Evolutionary conservation across 2,797 vertebrate genomes (phyloP), one percentile per base, ranked within the genome.

Genomic region (Gastrophryne carolinensis): DNA sequence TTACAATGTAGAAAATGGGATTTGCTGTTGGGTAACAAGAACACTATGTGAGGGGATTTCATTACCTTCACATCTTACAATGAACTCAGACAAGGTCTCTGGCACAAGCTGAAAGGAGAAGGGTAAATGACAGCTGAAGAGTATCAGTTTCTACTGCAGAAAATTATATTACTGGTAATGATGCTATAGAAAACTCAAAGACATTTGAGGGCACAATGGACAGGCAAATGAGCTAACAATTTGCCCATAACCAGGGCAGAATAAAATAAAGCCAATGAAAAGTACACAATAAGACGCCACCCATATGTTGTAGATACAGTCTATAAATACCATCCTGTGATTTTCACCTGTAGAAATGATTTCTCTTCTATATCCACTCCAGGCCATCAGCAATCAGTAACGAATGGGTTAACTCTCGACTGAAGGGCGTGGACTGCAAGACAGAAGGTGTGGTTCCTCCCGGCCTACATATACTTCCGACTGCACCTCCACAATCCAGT

Each of bases 1-100:
- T n/a, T 27, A 52, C 69, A 29, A 32, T 27, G 41, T 62, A 32
- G 5, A 19, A 44, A 60, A 26, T 49, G 26, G 39, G 47, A 49
- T 65, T n/a, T 30, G 37, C 47, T 30, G 52, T 13, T 23, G 4
- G 27, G 57, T 13, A 13, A 54, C 54, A 49, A 44, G 71, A 73
- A 64, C 71, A 44, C 21, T 54, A 73, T 73, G 71, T 72, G 30
- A 62, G 9, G n/a, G 60, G 61, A 64, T 65, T 35, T 4, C 1
- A 27, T 47, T 73, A 57, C 61, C 3, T 21, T 24, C 44, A 27
- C 34, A 34, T 17, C 35, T 73, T 49, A 72, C 32, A 64, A 62
- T 62, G 11, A 44, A 44, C 50, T 5, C 6, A 30, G 11, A 61
- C 23, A n/a, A 57, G 26, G 17, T n/a, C 5, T 27, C 13, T 30